Evolutionary conservation across 2,113 vertebrate species (phyloP).

Genomic region (Ahaetulla prasina): DNA sequence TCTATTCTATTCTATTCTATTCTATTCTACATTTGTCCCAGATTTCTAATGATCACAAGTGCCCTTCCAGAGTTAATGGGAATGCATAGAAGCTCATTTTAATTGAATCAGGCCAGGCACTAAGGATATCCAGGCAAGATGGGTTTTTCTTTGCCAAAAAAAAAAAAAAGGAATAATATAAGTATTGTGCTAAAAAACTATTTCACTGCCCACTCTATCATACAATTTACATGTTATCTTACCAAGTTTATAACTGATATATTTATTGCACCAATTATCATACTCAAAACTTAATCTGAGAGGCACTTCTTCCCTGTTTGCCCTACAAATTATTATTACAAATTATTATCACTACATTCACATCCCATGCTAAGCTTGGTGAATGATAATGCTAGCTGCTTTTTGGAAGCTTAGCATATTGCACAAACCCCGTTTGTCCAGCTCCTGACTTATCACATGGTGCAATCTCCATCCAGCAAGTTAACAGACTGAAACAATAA

Average conservation of each 20-base stretch:
- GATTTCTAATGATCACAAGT: not conserved
- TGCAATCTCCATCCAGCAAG: not conserved
- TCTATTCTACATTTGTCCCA: not conserved
- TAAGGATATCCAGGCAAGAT: not conserved
- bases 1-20: no score
- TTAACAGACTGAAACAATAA: not conserved
- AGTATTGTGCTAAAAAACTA: not conserved
- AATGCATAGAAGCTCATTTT: not conserved
- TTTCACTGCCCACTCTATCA: not conserved
- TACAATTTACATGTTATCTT: not conserved
- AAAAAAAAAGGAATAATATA: not conserved
- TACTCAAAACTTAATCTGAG: not conserved
- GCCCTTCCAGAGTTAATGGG: not conserved
- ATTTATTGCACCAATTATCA: not conserved
- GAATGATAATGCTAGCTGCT: not conserved
- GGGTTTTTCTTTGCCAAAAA: not conserved
- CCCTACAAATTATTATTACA: not conserved
- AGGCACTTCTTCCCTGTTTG: not conserved
- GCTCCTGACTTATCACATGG: not conserved
- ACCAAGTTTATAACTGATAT: not conserved
- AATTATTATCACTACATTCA: not conserved
- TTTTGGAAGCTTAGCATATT: not conserved
- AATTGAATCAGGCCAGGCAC: not conserved
- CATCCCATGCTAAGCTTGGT: not conserved
- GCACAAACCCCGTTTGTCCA: not conserved